phyloP scores from a whole-genome alignment of 2,113 vertebrate genomes.

The Scytalopus superciliaris region DNA sequence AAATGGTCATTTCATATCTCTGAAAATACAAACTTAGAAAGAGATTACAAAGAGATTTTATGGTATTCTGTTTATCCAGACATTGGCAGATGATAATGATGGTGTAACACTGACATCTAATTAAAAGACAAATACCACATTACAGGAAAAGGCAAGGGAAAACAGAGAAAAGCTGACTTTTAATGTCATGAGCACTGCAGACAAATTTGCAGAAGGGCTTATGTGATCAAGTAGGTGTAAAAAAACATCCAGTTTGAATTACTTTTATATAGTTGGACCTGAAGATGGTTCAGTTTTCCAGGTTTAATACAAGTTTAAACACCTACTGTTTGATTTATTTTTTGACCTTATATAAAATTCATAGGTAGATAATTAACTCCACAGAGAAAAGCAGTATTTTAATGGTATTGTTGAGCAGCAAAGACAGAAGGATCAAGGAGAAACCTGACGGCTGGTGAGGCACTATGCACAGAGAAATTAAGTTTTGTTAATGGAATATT shows the following conservation, averaged over 20 bases:
- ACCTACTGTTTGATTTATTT: accelerated
- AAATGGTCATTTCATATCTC: accelerated
- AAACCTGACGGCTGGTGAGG: background rate
- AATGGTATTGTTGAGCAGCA: background rate
- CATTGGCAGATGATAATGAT: background rate
- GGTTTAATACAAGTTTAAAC: background rate
- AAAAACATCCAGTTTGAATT: background rate
- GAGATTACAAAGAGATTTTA: background rate
- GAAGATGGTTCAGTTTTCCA: background rate
- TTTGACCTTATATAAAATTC: background rate
- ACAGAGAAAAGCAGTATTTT: background rate
- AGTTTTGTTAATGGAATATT: background rate
- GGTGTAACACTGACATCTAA: background rate
- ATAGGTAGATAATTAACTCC: background rate
- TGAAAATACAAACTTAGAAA: background rate
- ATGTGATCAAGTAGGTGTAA: background rate
- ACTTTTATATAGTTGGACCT: background rate
- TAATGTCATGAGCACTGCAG: background rate
- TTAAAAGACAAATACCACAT: background rate
- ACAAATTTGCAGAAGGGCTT: background rate
- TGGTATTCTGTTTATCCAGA: background rate
- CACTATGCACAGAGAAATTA: background rate
- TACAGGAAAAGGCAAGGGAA: background rate
- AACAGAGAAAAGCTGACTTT: background rate
- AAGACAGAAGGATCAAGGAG: background rate